Conservation (phyloP, 2,888 invertebrate species). For the Dryadula phaetusa region DNA sequence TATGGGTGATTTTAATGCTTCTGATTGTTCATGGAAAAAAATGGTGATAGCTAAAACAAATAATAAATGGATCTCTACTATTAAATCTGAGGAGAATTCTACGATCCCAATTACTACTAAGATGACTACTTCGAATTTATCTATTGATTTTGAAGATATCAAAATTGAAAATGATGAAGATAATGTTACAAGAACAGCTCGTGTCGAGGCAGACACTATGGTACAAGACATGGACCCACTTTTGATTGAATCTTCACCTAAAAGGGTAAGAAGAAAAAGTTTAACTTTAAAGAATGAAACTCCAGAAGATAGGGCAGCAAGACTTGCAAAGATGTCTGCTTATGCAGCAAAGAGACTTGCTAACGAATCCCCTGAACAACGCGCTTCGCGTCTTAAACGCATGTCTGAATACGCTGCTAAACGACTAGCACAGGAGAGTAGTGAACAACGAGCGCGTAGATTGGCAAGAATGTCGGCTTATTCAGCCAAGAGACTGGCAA, state of each 20-base stretch:
- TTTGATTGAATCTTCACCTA: slow-evolving; percentile 44
- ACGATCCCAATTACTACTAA: slow-evolving; percentile 48
- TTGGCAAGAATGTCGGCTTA: slow-evolving; percentile 77
- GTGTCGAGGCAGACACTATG: slow-evolving; percentile 29
- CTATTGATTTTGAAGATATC: slow-evolving; percentile 52
- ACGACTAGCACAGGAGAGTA: slow-evolving; percentile 67
- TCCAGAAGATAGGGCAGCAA: slow-evolving; percentile 63
- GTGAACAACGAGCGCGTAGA: slow-evolving; percentile 69
- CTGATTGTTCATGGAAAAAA: slow-evolving; percentile 77
- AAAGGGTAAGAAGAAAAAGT: slow-evolving; percentile 53
- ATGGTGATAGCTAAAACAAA: slow-evolving; percentile 73
- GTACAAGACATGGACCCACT: slow-evolving; percentile 59
- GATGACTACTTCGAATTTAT: slow-evolving; percentile 54
- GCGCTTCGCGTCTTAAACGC: slow-evolving; percentile 66
- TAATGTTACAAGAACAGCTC: slow-evolving; percentile 43
- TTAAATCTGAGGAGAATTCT: slow-evolving; percentile 61
- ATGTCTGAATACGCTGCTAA: slow-evolving; percentile 79
- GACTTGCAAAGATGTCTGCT: slow-evolving; percentile 76
- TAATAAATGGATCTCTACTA: slow-evolving; percentile 70
- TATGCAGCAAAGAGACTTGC: slow-evolving; percentile 78
- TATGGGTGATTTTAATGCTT: slow-evolving; percentile 75
- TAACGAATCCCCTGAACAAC: slow-evolving; percentile 72
- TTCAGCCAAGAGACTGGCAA: slow-evolving; percentile 73
- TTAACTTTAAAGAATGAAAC: slow-evolving; percentile 61
- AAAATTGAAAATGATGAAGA: slow-evolving; percentile 55